Base-by-base conservation (phyloP, 1,140 invertebrate genomes). In the Drosophila kurseongensis region DNA sequence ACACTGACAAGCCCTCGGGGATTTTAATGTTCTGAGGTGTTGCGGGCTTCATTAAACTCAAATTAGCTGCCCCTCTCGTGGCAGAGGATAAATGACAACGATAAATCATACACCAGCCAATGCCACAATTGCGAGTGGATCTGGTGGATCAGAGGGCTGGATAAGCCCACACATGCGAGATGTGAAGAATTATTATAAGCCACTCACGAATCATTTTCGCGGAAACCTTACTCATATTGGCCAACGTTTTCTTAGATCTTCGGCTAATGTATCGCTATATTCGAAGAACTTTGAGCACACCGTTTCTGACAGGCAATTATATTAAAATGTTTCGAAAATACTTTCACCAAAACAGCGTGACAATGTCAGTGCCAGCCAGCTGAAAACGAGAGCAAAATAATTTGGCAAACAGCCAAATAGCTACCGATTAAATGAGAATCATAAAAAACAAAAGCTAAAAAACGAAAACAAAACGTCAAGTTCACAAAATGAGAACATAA, bases 331-430 rank as follows among this genome's bases (percentile, higher is more conserved):
- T 80, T 62, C 42, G 61, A 61, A 86, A 88, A 86, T 86, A 86
- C 75, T 88, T 86, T 88, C 62, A 66, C 65, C 61, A 10, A 75
- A 52, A 68, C 58, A 48, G 67, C 76, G 83, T 83, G 83, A 80
- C 83, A 88, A 88, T 88, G 83, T 88, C 83, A 88, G 67, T 83
- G 83, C 83, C 83, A 77, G 58, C 27, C 57, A 51, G 60, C 52
- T 60, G 76, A 88, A 89, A 88, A 78, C 75, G 84, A 84, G 84
- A 88, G 84, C 84, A 77, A 75, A 84, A 84, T 80, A 80, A 89
- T 80, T 83, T 88, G 83, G 83, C 72, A 42, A 0, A 16, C 7
- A 40, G 72, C 83, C 83, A 88, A 80, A 68, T 78, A 48, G 82
- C 74, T 29, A 36, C 56, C 77, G 84, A 89, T 89, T 84, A 89